phyloP scores from a whole-genome alignment of 2,888 invertebrate genomes.

The Pheosia tremula region DNA sequence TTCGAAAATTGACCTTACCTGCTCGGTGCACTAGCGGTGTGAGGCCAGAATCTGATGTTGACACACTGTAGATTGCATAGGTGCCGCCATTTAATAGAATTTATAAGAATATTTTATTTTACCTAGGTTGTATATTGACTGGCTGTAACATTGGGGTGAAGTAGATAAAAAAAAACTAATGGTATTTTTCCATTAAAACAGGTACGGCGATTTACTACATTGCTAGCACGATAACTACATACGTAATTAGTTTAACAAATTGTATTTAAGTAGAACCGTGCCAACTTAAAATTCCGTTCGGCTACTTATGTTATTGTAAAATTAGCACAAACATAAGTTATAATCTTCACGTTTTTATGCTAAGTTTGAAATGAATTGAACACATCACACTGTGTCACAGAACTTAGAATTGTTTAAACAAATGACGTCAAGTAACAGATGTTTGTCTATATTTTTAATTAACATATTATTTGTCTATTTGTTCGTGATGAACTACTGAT shows the following conservation, averaged over 20 bases:
- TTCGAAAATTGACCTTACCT: constrained; percentile 38
- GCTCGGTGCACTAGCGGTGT: constrained; percentile 15
- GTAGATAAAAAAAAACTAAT: too few relatives aligned
- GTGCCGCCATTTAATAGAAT: not conserved
- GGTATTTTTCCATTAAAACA: too few relatives aligned
- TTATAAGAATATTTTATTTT: not conserved
- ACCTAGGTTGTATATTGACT: too few relatives aligned
- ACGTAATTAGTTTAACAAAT: too few relatives aligned
- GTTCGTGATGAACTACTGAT: too few relatives aligned
- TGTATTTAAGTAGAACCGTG: not conserved
- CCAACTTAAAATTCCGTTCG: not conserved
- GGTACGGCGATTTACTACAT: too few relatives aligned
- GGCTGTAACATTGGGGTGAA: too few relatives aligned
- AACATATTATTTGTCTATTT: not conserved
- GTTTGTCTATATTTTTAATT: not conserved
- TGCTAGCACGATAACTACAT: too few relatives aligned
- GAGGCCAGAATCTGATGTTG: constrained; percentile 13
- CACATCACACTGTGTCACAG: not conserved
- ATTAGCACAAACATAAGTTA: not conserved
- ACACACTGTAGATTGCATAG: constrained; percentile 1
- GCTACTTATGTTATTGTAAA: not conserved
- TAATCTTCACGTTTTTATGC: not conserved
- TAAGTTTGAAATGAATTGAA: not conserved
- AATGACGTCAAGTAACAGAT: not conserved
- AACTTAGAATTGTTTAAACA: not conserved